These are phyloP conservation scores for Papilio demoleus DNA, from an alignment of 2,888 invertebrate species.

Conservation along the genomic window DNA sequence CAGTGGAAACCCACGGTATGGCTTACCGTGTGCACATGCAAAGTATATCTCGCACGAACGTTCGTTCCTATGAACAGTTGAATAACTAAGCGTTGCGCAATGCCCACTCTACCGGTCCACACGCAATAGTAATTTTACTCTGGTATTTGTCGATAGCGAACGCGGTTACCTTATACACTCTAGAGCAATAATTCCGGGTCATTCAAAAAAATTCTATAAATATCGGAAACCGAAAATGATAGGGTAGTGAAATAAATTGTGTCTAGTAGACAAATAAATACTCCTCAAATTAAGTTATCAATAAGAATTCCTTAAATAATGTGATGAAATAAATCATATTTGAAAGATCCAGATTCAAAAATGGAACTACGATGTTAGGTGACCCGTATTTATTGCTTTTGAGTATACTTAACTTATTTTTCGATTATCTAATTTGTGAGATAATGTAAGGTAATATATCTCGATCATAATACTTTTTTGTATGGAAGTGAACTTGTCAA, in stretches of 20 bases:
- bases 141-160: slow-evolving; percentile 34
- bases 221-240: no score
- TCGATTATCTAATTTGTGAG: slow-evolving; percentile 7
- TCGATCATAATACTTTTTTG: background rate
- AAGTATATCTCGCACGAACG: slow-evolving; percentile 31
- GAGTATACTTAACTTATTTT: slow-evolving; percentile 22
- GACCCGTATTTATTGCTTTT: no score
- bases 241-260: no score
- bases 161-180: slow-evolving; percentile 8
- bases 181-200: no score
- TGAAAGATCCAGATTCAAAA: no score
- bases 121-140: slow-evolving; percentile 33
- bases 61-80: slow-evolving; percentile 29
- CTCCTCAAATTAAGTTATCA: no score
- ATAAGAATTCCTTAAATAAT: no score
- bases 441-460: background rate
- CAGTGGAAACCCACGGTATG: background rate
- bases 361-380: no score
- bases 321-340: no score
- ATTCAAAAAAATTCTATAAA: no score
- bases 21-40: slow-evolving; percentile 1
- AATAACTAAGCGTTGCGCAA: slow-evolving; percentile 36
- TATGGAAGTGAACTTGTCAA: background rate
- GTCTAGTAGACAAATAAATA: no score
- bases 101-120: slow-evolving; percentile 19